Conservation (phyloP, 2,797 vertebrate species). For the Poeciliopsis presidionis region DNA sequence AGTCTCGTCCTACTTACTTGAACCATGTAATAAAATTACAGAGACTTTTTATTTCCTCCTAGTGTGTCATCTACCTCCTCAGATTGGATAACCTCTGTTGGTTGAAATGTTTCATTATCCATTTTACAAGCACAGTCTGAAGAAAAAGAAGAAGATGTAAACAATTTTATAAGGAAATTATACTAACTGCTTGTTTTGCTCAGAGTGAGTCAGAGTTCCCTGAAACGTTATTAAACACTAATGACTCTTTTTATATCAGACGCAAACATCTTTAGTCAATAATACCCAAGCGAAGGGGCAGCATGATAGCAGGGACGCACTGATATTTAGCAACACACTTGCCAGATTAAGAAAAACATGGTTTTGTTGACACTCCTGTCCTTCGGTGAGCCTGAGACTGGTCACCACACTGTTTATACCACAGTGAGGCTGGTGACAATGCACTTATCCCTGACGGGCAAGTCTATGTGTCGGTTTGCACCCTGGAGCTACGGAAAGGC, state of each 20-base stretch:
- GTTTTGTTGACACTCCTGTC: conserved; percentile 30
- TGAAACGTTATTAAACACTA: conserved; percentile 14
- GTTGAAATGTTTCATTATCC: conserved; percentile 20
- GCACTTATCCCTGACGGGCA: conserved; percentile 14
- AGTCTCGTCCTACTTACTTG: conserved; percentile 15
- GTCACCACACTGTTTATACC: conserved; percentile 21
- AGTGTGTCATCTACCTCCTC: conserved; percentile 33
- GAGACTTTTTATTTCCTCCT: conserved; percentile 23
- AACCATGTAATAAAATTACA: conserved; percentile 8
- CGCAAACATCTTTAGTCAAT: neutral
- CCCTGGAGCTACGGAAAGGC: neutral
- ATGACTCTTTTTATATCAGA: conserved; percentile 26
- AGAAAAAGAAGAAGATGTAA: conserved; percentile 25
- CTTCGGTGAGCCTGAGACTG: conserved; percentile 29
- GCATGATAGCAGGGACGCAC: conserved; percentile 18
- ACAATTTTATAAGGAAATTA: conserved; percentile 40
- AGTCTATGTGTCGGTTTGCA: conserved; percentile 32
- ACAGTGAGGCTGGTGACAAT: conserved; percentile 19
- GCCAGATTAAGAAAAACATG: conserved; percentile 31
- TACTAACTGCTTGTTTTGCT: conserved; percentile 31
- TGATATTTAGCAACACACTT: conserved; percentile 38
- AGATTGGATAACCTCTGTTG: conserved; percentile 20
- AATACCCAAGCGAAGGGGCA: neutral
- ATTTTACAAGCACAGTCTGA: conserved; percentile 28
- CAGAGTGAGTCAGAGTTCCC: conserved; percentile 14